Percentiles rank a stretch among this genome's conserved stretches.
Evolutionary conservation across 2,113 vertebrate species (phyloP).

Genomic region (Podarcis cretensis): DNA sequence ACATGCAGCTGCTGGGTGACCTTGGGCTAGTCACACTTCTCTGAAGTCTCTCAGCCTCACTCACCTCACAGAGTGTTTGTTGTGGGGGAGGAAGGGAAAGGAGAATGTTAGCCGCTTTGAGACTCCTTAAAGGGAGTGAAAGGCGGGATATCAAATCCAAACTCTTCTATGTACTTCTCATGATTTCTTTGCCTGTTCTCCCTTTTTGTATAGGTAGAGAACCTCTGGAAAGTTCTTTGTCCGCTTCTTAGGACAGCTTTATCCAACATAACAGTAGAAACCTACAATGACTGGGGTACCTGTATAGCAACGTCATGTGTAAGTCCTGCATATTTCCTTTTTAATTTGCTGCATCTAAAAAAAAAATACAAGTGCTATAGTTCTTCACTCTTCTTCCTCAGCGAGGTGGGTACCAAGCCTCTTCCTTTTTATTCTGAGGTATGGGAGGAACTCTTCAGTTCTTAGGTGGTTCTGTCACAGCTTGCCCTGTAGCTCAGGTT

Average conservation of each 20-base stretch:
- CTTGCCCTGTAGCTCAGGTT: not conserved
- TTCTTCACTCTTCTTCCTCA: not conserved
- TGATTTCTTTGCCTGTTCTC: not conserved
- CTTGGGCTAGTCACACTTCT: too few relatives aligned
- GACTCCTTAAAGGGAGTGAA: too few relatives aligned
- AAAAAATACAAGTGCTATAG: not conserved
- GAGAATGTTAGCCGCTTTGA: too few relatives aligned
- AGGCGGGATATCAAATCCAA: too few relatives aligned
- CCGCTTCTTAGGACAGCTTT: conserved; percentile 91
- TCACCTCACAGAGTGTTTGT: too few relatives aligned
- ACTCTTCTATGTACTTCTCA: not conserved
- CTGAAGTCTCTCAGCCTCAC: too few relatives aligned
- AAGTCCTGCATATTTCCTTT: conserved; percentile 61
- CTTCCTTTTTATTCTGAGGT: not conserved
- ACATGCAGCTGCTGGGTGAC: too few relatives aligned
- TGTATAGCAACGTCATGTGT: conserved; percentile 98
- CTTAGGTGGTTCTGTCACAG: not conserved
- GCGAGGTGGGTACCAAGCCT: not conserved
- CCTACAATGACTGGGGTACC: conserved; percentile 95
- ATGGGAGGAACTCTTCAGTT: not conserved
- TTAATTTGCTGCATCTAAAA: not conserved
- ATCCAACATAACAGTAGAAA: conserved; percentile 95
- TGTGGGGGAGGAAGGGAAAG: too few relatives aligned
- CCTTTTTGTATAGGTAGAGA: conserved; percentile 84
- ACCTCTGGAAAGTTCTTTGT: conserved; percentile 90